These are phyloP conservation scores for Octodon degus DNA, from an alignment of 2,113 vertebrate genomes.

Conservation along the genomic window DNA sequence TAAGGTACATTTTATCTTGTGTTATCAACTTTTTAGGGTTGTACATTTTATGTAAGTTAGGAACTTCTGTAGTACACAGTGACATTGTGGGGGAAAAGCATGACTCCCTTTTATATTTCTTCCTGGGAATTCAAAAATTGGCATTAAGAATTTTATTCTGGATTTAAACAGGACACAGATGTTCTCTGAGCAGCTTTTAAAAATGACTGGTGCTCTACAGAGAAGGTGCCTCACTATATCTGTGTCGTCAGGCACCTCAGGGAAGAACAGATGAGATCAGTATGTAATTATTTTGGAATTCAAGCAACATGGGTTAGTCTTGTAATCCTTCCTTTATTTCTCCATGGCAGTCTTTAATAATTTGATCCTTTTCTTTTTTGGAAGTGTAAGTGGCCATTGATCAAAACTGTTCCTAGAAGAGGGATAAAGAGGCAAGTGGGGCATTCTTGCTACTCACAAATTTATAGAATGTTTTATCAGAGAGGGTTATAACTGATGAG, in stretches of 20 bases:
- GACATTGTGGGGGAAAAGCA: conserved; percentile 73
- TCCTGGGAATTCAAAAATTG: conserved; percentile 74
- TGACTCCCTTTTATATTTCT: conserved; percentile 77
- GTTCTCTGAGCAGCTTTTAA: conserved; percentile 82
- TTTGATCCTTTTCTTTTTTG: conserved; percentile 71
- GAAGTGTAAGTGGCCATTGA: conserved; percentile 58
- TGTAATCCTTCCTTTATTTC: conserved; percentile 75
- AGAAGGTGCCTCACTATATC: conserved; percentile 79
- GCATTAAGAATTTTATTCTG: conserved; percentile 81
- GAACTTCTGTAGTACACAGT: conserved; percentile 47
- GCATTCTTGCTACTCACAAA: neutral
- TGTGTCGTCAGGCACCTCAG: conserved; percentile 78
- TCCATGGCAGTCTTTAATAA: conserved; percentile 71
- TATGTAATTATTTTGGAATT: conserved; percentile 80
- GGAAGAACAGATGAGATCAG: conserved; percentile 80
- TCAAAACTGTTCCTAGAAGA: conserved; percentile 68
- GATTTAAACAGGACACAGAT: conserved; percentile 82
- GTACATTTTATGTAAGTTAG: conserved; percentile 51
- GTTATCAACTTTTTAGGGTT: conserved; percentile 57
- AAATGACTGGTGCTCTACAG: conserved; percentile 79
- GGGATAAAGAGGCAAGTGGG: conserved; percentile 49
- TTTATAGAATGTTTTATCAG: conserved; percentile 25
- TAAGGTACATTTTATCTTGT: conserved; percentile 35
- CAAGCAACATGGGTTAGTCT: conserved; percentile 74
- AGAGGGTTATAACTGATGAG: conserved; percentile 5